Percentiles rank a stretch among this genome's conserved stretches.
Conservation (phyloP, 2,797 vertebrate genomes). For the Cirrhinus molitorella region DNA sequence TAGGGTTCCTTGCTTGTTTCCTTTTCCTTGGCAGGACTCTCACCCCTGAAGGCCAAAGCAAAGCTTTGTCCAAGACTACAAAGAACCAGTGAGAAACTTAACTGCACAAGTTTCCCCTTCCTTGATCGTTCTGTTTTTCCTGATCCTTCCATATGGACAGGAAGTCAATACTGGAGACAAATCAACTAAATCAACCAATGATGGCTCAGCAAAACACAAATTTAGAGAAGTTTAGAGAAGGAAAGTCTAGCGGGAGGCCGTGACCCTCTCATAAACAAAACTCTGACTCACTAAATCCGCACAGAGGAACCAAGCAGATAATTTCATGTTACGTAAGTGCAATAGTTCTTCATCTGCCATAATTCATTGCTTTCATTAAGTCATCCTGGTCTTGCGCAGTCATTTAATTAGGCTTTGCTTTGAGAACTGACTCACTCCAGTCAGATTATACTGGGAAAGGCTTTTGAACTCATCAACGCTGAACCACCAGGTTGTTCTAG, state of each 20-base stretch:
- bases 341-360: neutral
- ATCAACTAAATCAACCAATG: neutral
- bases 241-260: neutral
- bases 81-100: slow-evolving; percentile 28
- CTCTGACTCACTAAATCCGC: neutral
- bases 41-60: slow-evolving; percentile 54
- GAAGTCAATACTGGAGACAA: slow-evolving; percentile 29
- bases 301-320: neutral
- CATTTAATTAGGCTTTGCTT: slow-evolving; percentile 12
- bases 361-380: slow-evolving; percentile 35
- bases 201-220: slow-evolving; percentile 3
- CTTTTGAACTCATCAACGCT: slow-evolving; percentile 24
- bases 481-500: slow-evolving; percentile 21
- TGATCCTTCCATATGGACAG: slow-evolving; percentile 40
- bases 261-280: slow-evolving; percentile 16
- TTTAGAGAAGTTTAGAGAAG: slow-evolving; percentile 21
- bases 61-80: slow-evolving; percentile 52
- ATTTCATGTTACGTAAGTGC: slow-evolving; percentile 15
- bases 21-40: slow-evolving; percentile 61
- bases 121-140: slow-evolving; percentile 20
- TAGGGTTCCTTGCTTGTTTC: slow-evolving; percentile 54
- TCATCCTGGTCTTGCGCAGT: slow-evolving; percentile 34
- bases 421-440: slow-evolving; percentile 3
- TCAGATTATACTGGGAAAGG: slow-evolving; percentile 46
- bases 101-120: slow-evolving; percentile 26